Evolutionary conservation across 1,140 invertebrate genomes (phyloP).

Genomic region (Gyrodactylus salaris): DNA sequence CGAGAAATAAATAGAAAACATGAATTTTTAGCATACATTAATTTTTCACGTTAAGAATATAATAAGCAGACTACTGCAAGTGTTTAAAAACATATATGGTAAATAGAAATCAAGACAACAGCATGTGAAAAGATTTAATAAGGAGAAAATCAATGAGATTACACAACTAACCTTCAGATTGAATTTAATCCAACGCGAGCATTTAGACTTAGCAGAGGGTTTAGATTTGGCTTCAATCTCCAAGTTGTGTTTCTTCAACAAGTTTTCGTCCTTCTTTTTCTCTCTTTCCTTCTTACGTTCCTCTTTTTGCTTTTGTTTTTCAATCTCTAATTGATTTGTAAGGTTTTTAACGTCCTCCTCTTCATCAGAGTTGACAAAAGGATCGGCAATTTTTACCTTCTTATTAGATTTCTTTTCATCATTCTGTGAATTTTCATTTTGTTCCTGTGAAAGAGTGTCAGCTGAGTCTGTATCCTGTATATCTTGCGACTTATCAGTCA

Average conservation of each 20-base stretch:
- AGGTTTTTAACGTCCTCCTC: neutral
- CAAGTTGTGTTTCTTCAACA: neutral
- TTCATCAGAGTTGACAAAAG: neutral
- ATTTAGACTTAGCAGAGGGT: neutral
- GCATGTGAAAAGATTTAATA: too few species aligned
- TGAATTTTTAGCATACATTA: too few species aligned
- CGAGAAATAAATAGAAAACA: too few species aligned
- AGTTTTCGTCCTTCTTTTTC: conserved; percentile 2
- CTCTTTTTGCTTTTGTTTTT: neutral
- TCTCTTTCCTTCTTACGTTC: conserved; percentile 5
- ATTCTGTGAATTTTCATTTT: neutral
- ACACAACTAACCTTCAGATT: neutral
- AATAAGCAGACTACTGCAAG: too few species aligned
- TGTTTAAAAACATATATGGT: too few species aligned
- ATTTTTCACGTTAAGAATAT: too few species aligned
- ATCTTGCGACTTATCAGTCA: neutral
- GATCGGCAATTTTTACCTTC: neutral
- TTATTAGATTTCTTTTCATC: neutral
- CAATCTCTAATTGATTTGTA: neutral
- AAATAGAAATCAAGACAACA: too few species aligned
- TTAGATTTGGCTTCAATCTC: neutral
- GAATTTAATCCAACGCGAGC: conserved; percentile 1
- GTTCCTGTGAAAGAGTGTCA: neutral
- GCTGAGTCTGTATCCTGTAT: neutral
- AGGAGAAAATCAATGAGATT: too few species aligned